Conservation (phyloP, 2,888 invertebrate species). For the Girardia tigrina region DNA sequence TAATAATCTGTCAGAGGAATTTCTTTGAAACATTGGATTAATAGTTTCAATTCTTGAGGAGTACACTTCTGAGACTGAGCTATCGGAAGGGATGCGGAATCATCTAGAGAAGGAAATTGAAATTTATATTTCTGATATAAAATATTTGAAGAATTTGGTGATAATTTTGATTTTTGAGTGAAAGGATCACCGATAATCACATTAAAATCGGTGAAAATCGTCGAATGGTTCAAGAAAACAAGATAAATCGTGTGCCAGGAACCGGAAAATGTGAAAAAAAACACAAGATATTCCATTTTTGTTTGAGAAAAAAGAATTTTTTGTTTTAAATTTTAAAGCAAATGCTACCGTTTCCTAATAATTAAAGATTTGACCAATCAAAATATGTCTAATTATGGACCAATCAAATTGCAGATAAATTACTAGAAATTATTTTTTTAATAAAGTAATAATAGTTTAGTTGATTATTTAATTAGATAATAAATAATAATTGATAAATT, state of each 20-base stretch:
- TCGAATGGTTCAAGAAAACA: neutral
- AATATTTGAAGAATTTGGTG: conserved; percentile 5
- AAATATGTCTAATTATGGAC: too few species aligned
- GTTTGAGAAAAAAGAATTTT: too few species aligned
- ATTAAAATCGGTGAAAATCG: neutral
- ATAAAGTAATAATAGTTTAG: too few species aligned
- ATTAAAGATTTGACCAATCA: too few species aligned
- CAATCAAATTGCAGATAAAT: too few species aligned
- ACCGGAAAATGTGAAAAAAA: neutral
- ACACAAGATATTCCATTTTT: neutral
- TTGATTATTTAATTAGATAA: too few species aligned
- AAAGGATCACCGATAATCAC: neutral
- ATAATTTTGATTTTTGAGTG: neutral
- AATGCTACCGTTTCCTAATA: too few species aligned
- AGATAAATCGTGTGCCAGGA: neutral
- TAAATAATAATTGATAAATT: too few species aligned
- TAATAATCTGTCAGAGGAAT: conserved; percentile 1
- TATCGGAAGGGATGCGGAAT: neutral
- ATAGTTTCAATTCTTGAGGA: neutral
- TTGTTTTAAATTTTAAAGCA: too few species aligned
- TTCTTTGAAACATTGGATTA: conserved; percentile 3
- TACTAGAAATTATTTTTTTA: too few species aligned
- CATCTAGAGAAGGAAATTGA: neutral
- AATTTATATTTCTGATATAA: neutral
- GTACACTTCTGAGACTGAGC: conserved; percentile 4